phyloP scores from a whole-genome alignment of 2,888 invertebrate species.

The Trilocha varians region DNA sequence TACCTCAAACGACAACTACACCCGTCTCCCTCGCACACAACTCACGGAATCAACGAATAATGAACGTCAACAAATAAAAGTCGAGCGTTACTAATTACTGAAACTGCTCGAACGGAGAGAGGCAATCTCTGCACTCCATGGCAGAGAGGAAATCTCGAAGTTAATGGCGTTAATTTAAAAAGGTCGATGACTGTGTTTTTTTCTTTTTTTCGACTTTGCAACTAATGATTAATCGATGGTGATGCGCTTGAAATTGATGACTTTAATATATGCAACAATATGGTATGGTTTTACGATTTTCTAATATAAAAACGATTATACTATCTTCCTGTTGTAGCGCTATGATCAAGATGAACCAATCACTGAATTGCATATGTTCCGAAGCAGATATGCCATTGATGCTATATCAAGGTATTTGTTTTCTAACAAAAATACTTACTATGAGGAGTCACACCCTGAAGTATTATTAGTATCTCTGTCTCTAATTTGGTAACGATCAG shows the following conservation, averaged over 20 bases:
- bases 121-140: slow-evolving; percentile 71
- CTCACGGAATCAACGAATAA: slow-evolving; percentile 64
- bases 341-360: too few species aligned
- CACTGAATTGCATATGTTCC: too few species aligned
- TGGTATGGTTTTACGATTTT: too few species aligned
- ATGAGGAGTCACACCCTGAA: too few species aligned
- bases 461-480: too few species aligned
- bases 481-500: too few species aligned
- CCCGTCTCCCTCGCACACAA: slow-evolving; percentile 36
- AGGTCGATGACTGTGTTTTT: slow-evolving; percentile 68
- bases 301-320: too few species aligned
- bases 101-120: slow-evolving; percentile 59
- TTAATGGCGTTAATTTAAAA: slow-evolving; percentile 73
- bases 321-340: too few species aligned
- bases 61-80: slow-evolving; percentile 73
- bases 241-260: slow-evolving; percentile 20
- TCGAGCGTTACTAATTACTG: slow-evolving; percentile 73
- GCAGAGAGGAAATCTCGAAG: slow-evolving; percentile 63
- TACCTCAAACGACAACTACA: slow-evolving; percentile 29
- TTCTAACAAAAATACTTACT: too few species aligned
- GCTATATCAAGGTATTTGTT: too few species aligned
- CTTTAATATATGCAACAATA: slow-evolving; percentile 56
- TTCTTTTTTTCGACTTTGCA: slow-evolving; percentile 48
- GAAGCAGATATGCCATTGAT: too few species aligned
- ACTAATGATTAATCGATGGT: slow-evolving; percentile 60